Conservation (phyloP, 1,140 invertebrate species). For the Gryon sp. region DNA sequence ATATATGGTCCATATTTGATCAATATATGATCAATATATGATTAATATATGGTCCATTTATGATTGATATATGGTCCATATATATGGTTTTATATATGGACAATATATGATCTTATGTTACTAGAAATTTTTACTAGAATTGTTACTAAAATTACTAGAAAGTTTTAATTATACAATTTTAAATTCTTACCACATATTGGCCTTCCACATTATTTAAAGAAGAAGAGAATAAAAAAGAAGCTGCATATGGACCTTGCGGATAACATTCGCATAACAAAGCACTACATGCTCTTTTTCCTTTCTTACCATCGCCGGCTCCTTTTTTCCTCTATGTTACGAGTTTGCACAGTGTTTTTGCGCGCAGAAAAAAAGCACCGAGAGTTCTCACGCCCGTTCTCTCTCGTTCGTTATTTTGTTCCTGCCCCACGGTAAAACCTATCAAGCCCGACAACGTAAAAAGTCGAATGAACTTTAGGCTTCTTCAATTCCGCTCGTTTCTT, state of each 20-base stretch:
- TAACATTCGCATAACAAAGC: constrained; percentile 7
- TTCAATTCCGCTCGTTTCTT: constrained; percentile 26
- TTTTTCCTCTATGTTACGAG: constrained; percentile 50
- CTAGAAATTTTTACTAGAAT: too few relatives aligned
- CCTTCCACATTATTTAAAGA: constrained; percentile 10
- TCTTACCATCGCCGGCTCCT: too few relatives aligned
- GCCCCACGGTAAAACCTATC: constrained; percentile 34
- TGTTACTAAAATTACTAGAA: not conserved
- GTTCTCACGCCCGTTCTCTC: constrained; percentile 24
- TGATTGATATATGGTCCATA: too few relatives aligned
- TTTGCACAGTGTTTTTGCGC: constrained; percentile 44
- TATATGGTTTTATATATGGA: too few relatives aligned
- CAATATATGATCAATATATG: too few relatives aligned
- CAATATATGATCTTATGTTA: too few relatives aligned
- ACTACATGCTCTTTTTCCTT: constrained; percentile 2
- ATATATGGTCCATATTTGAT: too few relatives aligned
- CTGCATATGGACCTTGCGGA: not conserved
- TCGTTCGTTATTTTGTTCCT: constrained; percentile 50
- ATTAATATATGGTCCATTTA: too few relatives aligned
- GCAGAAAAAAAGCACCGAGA: not conserved
- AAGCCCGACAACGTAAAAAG: constrained; percentile 34
- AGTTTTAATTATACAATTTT: constrained; percentile 4
- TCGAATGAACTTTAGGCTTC: constrained; percentile 54
- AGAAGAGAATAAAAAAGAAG: not conserved
- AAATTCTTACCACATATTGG: constrained; percentile 9